phyloP scores from a whole-genome alignment of 2,113 vertebrate species.

The Sus scrofa region DNA sequence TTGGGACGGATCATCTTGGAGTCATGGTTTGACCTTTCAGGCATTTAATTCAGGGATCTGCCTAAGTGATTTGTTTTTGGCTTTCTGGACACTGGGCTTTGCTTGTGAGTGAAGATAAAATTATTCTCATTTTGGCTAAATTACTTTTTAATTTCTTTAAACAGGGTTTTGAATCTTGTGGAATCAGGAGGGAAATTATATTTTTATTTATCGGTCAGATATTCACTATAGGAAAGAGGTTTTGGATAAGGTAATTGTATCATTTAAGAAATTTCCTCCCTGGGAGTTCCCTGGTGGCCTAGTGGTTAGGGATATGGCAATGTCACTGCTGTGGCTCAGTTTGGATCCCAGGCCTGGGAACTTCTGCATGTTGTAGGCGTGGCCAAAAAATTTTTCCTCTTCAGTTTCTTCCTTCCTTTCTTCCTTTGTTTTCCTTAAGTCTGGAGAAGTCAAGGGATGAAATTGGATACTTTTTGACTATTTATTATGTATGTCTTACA shows the following conservation, averaged over 20 bases:
- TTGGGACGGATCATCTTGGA: background rate
- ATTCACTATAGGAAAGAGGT: background rate
- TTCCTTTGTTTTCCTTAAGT: background rate
- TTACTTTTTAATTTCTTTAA: background rate
- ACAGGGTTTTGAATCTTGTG: background rate
- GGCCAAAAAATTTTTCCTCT: too few species aligned
- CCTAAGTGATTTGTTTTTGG: background rate
- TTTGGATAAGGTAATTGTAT: background rate
- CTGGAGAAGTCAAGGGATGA: background rate
- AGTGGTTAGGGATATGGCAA: too few species aligned
- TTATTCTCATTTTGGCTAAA: conserved; percentile 14
- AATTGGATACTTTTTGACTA: background rate
- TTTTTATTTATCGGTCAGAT: background rate
- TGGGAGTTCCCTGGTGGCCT: too few species aligned
- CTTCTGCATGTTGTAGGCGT: too few species aligned
- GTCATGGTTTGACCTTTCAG: background rate
- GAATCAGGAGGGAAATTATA: background rate
- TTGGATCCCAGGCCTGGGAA: too few species aligned
- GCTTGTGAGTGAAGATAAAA: background rate
- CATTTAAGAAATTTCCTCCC: background rate
- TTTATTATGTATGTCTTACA: background rate
- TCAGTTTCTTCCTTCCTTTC: background rate
- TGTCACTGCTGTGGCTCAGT: too few species aligned
- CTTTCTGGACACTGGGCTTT: background rate
- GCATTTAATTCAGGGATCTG: background rate